Base-by-base conservation (phyloP, 2,888 invertebrate species). In the Chaetogeoica ovagalla region DNA sequence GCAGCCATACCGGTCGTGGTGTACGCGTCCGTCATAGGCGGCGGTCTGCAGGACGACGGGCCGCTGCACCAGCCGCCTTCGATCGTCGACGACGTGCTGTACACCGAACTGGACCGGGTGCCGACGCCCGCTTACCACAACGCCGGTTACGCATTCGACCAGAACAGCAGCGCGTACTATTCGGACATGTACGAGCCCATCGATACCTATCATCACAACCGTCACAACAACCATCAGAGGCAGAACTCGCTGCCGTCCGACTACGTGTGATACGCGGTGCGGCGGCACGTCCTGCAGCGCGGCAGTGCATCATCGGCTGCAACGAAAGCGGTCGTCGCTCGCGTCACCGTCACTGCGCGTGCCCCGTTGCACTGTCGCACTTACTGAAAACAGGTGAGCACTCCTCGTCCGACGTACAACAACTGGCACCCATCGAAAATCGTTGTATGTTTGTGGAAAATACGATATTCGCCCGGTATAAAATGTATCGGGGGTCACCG, bases 121-220 rank as follows among this genome's bases (percentile, higher is more conserved):
- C 74, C 81, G 82, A 83, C 75, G 85, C 91, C 91, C 17, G 91
- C 91, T 75, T 92, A 92, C 85, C 91, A 91, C 85, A 92, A 92
- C 86, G 91, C 91, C 23, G 92, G 90, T 37, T 92, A 81, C 66
- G 81, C 81, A 19, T 63, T 81, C 62, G 82, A 82, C 63, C 72
- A 83, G 68, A 84, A 84, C n/a, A 91, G 91, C 85, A 91, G 91
- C 86, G 92, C 92, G 43, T 92, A 92, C 85, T 92, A 92, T 85
- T 91, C 91, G 81, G 92, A 92, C 86, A 87, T 92, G 79, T 90
- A 87, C 89, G 69, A 86, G 88, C 86, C 88, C 88, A 9, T 86
- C 82, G 77, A 77, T 39, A 37, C 69, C 2, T 75, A 75, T 21
- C 69, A 48, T 30, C 68, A 68, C n/a, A 52, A 57, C 11, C 30